Evolutionary conservation across 64 coral and sea anemone genomes (phyloP).

Genomic region (Porites lutea): DNA sequence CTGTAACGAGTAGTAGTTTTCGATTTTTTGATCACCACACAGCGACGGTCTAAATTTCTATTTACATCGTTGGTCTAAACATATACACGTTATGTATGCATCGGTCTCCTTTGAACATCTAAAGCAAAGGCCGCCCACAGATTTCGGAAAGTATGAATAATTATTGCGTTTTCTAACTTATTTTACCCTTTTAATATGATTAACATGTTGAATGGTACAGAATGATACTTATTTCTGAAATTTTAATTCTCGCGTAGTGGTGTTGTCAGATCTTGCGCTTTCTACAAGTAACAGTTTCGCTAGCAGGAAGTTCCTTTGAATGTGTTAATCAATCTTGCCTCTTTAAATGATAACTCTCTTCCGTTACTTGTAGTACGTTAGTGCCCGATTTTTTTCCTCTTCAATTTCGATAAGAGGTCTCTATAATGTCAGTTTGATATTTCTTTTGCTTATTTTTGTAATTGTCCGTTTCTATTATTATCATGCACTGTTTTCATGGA

Average conservation of each 20-base stretch:
- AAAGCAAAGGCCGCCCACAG: constrained; percentile 43
- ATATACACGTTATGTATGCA: constrained; percentile 76
- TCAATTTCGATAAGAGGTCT: not conserved
- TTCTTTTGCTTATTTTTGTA: not conserved
- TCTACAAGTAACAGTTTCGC: constrained; percentile 36
- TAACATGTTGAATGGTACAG: constrained; percentile 35
- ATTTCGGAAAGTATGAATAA: constrained; percentile 50
- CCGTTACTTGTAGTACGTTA: constrained; percentile 35
- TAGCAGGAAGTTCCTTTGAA: constrained; percentile 73
- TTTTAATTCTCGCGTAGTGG: not conserved
- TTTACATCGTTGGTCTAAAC: constrained; percentile 70
- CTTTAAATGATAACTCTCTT: constrained; percentile 74
- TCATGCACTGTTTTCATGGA: not conserved
- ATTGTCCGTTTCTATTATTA: not conserved
- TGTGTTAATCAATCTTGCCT: constrained; percentile 90
- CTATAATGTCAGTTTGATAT: not conserved
- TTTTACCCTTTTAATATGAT: constrained; percentile 40
- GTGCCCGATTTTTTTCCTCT: not conserved
- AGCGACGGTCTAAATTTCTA: constrained; percentile 51
- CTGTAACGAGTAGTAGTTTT: not conserved
- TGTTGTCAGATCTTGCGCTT: not conserved
- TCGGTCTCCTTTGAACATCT: constrained; percentile 81
- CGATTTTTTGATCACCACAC: constrained; percentile 9
- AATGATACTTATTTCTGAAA: not conserved
- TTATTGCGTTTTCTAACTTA: constrained; percentile 33